These are phyloP conservation scores for Corythucha ciliata DNA, from an alignment of 2,888 invertebrate genomes.

Conservation along the genomic window DNA sequence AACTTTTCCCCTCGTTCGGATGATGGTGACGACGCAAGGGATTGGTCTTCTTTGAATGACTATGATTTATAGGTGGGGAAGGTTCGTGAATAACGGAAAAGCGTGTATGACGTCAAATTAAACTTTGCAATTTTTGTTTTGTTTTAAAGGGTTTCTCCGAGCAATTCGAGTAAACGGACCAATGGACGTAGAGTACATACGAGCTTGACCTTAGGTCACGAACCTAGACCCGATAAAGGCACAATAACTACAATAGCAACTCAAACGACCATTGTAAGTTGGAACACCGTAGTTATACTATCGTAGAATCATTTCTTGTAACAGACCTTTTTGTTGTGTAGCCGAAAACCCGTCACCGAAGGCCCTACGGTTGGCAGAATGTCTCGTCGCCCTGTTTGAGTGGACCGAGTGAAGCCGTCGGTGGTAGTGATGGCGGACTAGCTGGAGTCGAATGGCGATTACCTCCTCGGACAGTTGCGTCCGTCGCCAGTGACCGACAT, in stretches of 20 bases:
- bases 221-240: constrained; percentile 27
- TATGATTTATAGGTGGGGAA: too few relatives aligned
- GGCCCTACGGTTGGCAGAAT: constrained; percentile 65
- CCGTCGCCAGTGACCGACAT: constrained; percentile 22
- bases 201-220: constrained; percentile 30
- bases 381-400: constrained; percentile 53
- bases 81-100: too few relatives aligned
- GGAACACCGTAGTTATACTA: not conserved
- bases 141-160: constrained; percentile 59
- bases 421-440: constrained; percentile 32
- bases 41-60: too few relatives aligned
- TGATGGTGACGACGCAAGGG: too few relatives aligned
- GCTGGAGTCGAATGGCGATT: constrained; percentile 19
- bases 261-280: constrained; percentile 69
- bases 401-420: constrained; percentile 29
- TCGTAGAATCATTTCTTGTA: not conserved
- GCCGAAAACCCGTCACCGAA: constrained; percentile 67
- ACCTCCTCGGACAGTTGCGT: constrained; percentile 32
- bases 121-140: constrained; percentile 11
- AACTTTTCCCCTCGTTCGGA: too few relatives aligned
- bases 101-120: too few relatives aligned
- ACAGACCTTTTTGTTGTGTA: constrained; percentile 41
- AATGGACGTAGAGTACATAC: constrained; percentile 35
- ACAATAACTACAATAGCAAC: constrained; percentile 49
- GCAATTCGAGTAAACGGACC: constrained; percentile 56